Conservation (phyloP, 2,888 invertebrate species). For the Colletes collaris region DNA sequence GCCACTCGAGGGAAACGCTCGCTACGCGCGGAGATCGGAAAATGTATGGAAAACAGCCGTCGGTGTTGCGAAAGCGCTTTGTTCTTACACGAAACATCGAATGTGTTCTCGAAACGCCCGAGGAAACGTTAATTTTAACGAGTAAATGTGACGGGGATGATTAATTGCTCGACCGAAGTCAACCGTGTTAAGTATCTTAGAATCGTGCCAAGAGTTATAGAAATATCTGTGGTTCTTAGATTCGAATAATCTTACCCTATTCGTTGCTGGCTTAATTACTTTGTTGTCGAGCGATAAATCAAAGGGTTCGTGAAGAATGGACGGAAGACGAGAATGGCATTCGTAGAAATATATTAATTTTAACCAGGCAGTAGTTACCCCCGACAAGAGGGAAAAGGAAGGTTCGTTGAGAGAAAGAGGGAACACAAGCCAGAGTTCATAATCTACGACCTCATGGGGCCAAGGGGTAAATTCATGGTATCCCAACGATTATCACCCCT, state of each 20-base stretch:
- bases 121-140: conserved; percentile 41
- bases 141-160: conserved; percentile 15
- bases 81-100: conserved; percentile 24
- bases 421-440: conserved; percentile 59
- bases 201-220: too few relatives aligned
- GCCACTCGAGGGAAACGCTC: conserved; percentile 39
- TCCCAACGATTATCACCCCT: conserved; percentile 75
- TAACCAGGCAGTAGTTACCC: conserved; percentile 32
- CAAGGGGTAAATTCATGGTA: conserved; percentile 68
- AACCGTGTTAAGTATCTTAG: conserved; percentile 5
- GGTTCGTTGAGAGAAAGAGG: conserved; percentile 32
- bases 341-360: conserved; percentile 53
- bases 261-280: conserved; percentile 52
- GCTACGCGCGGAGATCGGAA: conserved; percentile 14
- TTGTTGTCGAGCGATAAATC: conserved; percentile 60
- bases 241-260: conserved; percentile 8
- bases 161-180: conserved; percentile 21
- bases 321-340: conserved; percentile 34
- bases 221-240: too few relatives aligned
- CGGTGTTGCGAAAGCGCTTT: conserved; percentile 40
- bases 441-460: conserved; percentile 68
- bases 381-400: conserved; percentile 43
- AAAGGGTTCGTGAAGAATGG: conserved; percentile 27
- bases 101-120: conserved; percentile 18
- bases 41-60: conserved; percentile 35